Percentiles rank a stretch among this genome's conserved stretches.
These are phyloP conservation scores for Prionailurus bengalensis DNA, from an alignment of 2,113 vertebrate genomes.

Conservation along the genomic window DNA sequence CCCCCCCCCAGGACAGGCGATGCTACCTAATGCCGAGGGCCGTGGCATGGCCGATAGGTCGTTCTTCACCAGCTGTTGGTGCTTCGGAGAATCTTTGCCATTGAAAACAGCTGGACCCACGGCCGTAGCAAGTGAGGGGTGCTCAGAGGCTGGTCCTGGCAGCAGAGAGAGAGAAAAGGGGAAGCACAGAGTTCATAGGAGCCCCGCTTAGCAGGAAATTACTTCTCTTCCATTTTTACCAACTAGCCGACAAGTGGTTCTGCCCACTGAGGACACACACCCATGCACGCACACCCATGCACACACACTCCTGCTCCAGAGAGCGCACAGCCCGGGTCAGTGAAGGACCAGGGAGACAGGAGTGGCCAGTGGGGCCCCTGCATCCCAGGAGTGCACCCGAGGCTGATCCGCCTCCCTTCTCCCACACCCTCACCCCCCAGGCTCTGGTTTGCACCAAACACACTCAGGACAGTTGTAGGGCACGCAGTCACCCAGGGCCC, in stretches of 20 bases:
- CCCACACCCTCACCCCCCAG: fast-evolving
- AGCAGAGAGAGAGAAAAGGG: background rate
- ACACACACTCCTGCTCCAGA: background rate
- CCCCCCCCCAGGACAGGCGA: background rate
- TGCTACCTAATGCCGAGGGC: constrained; percentile 90
- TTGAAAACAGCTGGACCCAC: constrained; percentile 88
- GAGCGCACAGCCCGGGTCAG: fast-evolving
- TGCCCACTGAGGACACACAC: fast-evolving
- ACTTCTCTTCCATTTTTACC: background rate
- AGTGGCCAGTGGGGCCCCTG: fast-evolving
- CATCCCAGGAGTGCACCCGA: too few relatives aligned
- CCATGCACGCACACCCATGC: fast-evolving
- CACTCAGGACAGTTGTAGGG: fast-evolving
- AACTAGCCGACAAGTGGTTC: background rate
- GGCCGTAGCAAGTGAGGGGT: constrained; percentile 74
- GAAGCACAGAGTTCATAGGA: background rate
- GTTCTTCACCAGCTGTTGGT: constrained; percentile 87
- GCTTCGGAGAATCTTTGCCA: constrained; percentile 88
- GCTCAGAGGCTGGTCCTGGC: constrained; percentile 85
- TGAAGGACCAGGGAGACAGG: background rate
- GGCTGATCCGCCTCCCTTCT: background rate
- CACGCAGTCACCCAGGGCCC: background rate
- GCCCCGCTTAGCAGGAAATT: fast-evolving
- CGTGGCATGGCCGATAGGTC: constrained; percentile 84
- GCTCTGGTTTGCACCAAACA: background rate